These are phyloP conservation scores for Salminus brasiliensis DNA, from an alignment of 2,113 vertebrate genomes.

Conservation along the genomic window DNA sequence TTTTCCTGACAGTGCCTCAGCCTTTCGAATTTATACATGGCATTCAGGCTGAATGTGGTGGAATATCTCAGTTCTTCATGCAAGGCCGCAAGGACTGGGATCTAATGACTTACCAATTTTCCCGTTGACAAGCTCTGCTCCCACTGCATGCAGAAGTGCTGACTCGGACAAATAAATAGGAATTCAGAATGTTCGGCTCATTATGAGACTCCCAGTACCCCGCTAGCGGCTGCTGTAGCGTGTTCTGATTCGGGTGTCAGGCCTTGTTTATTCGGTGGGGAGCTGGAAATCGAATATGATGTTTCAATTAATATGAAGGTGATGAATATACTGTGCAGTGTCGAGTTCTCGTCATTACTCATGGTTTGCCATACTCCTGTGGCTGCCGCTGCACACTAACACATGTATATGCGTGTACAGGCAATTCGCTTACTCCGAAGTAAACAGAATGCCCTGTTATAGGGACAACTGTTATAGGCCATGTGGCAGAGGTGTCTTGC, in stretches of 20 bases:
- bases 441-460: background rate
- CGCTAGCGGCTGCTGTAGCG: background rate
- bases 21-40: background rate
- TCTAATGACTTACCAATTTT: conserved; percentile 29
- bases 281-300: conserved; percentile 11
- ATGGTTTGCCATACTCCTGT: background rate
- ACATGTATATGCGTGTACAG: background rate
- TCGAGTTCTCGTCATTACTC: conserved; percentile 4
- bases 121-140: conserved; percentile 23
- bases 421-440: background rate
- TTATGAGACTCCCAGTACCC: background rate
- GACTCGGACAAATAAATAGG: conserved; percentile 12
- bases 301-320: conserved; percentile 29
- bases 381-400: background rate
- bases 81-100: background rate
- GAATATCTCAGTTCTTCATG: conserved; percentile 13
- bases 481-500: background rate
- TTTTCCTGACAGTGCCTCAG: background rate
- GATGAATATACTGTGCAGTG: conserved; percentile 1
- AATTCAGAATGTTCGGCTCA: background rate
- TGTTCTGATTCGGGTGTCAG: conserved; percentile 5
- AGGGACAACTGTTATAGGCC: background rate
- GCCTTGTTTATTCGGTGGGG: conserved; percentile 7
- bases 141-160: conserved; percentile 8
- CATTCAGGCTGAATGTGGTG: background rate